Percentiles rank a stretch among this genome's conserved stretches.
Conservation (phyloP, 2,888 invertebrate species). For the Cataglyphis altisquamis region DNA sequence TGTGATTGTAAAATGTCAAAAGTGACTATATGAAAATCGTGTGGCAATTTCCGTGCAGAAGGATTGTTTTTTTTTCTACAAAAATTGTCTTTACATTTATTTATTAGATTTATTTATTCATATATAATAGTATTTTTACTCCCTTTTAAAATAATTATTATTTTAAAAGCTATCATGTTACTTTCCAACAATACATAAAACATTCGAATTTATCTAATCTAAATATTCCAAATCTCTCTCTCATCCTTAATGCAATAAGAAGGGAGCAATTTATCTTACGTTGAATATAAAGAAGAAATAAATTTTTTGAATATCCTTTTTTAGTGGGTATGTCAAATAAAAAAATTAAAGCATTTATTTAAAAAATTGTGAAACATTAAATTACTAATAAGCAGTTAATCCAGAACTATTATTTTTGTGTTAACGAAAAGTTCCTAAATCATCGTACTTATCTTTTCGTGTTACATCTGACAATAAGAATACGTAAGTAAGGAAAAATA, state of each 20-base stretch:
- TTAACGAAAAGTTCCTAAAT: background rate
- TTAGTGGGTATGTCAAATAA: background rate
- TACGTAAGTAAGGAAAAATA: conserved; percentile 5
- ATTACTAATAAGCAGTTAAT: background rate
- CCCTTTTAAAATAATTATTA: background rate
- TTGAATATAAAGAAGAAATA: background rate
- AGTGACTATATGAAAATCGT: background rate
- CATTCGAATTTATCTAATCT: background rate
- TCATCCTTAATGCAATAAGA: no score
- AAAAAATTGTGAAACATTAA: background rate
- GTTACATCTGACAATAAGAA: background rate
- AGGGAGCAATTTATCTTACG: background rate
- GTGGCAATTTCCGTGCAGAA: background rate
- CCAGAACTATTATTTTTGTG: background rate
- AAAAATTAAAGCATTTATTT: background rate
- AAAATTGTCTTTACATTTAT: background rate
- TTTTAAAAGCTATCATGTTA: background rate
- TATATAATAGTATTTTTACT: background rate
- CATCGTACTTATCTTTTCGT: background rate
- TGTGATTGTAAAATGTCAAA: background rate
- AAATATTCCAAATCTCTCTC: background rate
- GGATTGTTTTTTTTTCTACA: background rate
- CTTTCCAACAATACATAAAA: background rate
- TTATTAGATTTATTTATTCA: no score
- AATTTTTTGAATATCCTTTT: background rate